Base-by-base conservation (phyloP, 2,888 invertebrate genomes). In the Sisyra terminalis region DNA sequence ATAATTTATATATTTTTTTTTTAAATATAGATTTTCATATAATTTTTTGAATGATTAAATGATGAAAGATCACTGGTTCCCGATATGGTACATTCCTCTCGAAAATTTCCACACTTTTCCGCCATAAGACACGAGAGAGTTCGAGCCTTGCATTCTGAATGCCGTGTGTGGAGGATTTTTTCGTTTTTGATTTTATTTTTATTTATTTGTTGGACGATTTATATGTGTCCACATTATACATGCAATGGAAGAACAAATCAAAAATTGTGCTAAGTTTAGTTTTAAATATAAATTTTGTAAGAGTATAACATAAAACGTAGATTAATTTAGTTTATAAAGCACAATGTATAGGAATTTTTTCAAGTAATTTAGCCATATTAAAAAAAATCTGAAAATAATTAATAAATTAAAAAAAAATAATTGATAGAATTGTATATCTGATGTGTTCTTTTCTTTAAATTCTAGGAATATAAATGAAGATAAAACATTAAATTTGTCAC, bases 211-310 rank as follows among this genome's bases (percentile, higher is more conserved):
- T 9, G n/a, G 13, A 11, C n/a, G n/a, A 32, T 32, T 11, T 32
- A 32, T 32, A 32, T 32, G 9, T 32, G 13, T 32, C n/a, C 13
- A 32, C 9, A 32, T n/a, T 7, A 24, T 29, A 30, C 18, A 17
- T 16, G 38, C 43, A 43, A 31, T 43, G 43, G 43, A 43, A 43
- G 43, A 43, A 43, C 43, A 43, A 24, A 38, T 18, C 38, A 34
- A 38, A 29, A 38, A 52, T 47, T 49, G 51, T 24, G 52, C 50
- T 52, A 54, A 52, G 52, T 51, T 52, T 49, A 52, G 43, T 49
- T 47, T 50, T 51, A 49, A 47, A 51, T 51, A 43, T 50, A 49
- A 49, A 46, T 51, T 50, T 51, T 48, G 48, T 50, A 47, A 14
- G 11, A 7, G 3, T 34, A 34, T 5, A 24, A 24, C 24, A 7